Conservation (phyloP, 92 coral and sea anemone species). For the Porites lobata region DNA sequence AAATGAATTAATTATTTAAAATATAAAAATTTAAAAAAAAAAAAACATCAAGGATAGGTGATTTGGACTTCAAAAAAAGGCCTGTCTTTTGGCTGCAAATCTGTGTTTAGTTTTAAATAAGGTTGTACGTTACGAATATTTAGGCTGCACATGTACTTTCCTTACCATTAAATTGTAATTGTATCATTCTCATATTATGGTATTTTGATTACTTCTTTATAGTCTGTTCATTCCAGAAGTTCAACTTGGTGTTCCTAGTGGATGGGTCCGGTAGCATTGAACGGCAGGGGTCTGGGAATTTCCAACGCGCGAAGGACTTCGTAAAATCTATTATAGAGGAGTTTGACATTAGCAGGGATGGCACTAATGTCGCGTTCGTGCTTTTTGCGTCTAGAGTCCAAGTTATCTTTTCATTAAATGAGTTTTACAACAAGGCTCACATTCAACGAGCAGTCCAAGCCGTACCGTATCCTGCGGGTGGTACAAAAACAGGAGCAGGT, state of each 20-base stretch:
- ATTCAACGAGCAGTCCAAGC: background rate
- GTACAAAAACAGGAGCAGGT: background rate
- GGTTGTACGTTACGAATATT: no score
- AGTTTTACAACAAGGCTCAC: background rate
- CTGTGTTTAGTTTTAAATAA: no score
- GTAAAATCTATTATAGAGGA: background rate
- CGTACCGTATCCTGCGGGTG: background rate
- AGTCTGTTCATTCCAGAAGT: background rate
- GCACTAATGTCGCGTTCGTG: background rate
- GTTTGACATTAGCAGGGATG: background rate
- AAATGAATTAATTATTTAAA: no score
- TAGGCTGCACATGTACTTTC: no score
- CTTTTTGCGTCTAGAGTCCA: background rate
- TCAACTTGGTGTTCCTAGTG: conserved; percentile 4
- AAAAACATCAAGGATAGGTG: no score
- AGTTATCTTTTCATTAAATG: background rate
- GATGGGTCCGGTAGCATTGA: conserved; percentile 14
- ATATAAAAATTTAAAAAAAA: no score
- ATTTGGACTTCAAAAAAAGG: no score
- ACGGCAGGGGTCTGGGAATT: background rate
- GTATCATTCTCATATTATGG: no score
- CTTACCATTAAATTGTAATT: no score
- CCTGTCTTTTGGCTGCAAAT: no score
- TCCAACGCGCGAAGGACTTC: background rate
- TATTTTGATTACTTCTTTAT: background rate